Conservation (phyloP, 2,113 vertebrate genomes). For the Ameiurus melas region DNA sequence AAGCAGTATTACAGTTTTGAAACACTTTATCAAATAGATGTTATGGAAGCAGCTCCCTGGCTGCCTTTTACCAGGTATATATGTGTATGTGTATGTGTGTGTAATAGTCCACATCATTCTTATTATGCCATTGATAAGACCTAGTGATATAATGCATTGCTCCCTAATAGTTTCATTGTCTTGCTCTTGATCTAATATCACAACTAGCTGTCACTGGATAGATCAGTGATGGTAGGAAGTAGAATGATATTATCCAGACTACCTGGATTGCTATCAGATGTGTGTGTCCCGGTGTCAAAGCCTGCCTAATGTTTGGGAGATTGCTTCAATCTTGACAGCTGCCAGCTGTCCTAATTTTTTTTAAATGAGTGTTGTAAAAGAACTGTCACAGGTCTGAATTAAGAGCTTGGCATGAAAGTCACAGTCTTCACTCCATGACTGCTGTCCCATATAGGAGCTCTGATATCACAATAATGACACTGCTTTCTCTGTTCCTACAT, state of each 20-base stretch:
- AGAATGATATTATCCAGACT: conserved; percentile 26
- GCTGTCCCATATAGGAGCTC: background rate
- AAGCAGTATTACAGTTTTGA: background rate
- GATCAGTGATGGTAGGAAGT: background rate
- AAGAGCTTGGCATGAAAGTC: conserved; percentile 33
- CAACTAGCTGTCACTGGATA: background rate
- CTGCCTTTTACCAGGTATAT: background rate
- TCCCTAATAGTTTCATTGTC: background rate
- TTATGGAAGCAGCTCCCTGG: background rate
- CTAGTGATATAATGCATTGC: background rate
- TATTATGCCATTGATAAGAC: background rate
- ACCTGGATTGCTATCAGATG: conserved; percentile 3
- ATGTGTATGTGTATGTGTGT: too few relatives aligned
- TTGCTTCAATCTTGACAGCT: conserved; percentile 28
- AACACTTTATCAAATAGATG: background rate
- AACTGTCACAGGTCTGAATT: conserved; percentile 39
- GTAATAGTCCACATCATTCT: background rate
- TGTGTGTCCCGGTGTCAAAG: conserved; percentile 14
- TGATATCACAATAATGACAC: conserved; percentile 11
- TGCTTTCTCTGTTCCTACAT: background rate
- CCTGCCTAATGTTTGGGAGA: conserved; percentile 1
- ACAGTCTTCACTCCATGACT: conserved; percentile 24
- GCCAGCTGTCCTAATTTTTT: conserved; percentile 16
- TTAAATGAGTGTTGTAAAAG: conserved; percentile 24
- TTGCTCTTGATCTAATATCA: conserved; percentile 16